Evolutionary conservation across 2,888 invertebrate species (phyloP).

Genomic region (Apeira syringaria): DNA sequence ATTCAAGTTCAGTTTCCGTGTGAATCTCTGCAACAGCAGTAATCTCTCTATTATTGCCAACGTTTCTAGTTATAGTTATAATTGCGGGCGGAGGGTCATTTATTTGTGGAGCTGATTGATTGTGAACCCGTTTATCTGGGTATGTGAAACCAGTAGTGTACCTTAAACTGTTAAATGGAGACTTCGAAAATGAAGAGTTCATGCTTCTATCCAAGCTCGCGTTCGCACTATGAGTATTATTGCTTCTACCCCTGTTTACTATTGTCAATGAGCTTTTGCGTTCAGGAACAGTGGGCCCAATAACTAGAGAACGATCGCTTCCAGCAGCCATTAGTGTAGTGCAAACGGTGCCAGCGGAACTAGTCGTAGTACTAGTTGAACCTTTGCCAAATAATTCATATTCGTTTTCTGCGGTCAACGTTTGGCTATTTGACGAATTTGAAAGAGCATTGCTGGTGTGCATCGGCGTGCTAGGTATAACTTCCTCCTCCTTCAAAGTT

Average conservation of each 20-base stretch:
- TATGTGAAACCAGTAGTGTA: slow-evolving; percentile 63
- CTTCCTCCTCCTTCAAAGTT: slow-evolving; percentile 89
- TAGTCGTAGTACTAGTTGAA: slow-evolving; percentile 95
- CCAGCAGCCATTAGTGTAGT: slow-evolving; percentile 90
- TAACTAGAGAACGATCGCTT: slow-evolving; percentile 84
- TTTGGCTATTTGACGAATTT: slow-evolving; percentile 88
- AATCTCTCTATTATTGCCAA: slow-evolving; percentile 78
- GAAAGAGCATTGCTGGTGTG: slow-evolving; percentile 88
- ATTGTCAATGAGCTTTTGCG: slow-evolving; percentile 90
- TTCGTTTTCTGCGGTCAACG: slow-evolving; percentile 92
- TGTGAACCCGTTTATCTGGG: slow-evolving; percentile 59
- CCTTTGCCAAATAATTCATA: slow-evolving; percentile 96
- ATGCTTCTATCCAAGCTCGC: slow-evolving; percentile 82
- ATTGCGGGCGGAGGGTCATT: slow-evolving; percentile 55
- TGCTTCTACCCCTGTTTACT: slow-evolving; percentile 79
- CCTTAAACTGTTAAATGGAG: slow-evolving; percentile 67
- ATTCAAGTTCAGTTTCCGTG: slow-evolving; percentile 68
- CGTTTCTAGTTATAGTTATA: slow-evolving; percentile 68
- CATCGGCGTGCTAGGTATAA: slow-evolving; percentile 87
- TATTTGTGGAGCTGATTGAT: slow-evolving; percentile 67
- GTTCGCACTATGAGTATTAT: slow-evolving; percentile 76
- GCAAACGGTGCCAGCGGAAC: slow-evolving; percentile 95
- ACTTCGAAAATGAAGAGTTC: slow-evolving; percentile 66
- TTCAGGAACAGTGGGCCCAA: slow-evolving; percentile 91
- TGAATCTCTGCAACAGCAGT: slow-evolving; percentile 85